phyloP scores from a whole-genome alignment of 2,113 vertebrate genomes.

The Embiotoca jacksoni region DNA sequence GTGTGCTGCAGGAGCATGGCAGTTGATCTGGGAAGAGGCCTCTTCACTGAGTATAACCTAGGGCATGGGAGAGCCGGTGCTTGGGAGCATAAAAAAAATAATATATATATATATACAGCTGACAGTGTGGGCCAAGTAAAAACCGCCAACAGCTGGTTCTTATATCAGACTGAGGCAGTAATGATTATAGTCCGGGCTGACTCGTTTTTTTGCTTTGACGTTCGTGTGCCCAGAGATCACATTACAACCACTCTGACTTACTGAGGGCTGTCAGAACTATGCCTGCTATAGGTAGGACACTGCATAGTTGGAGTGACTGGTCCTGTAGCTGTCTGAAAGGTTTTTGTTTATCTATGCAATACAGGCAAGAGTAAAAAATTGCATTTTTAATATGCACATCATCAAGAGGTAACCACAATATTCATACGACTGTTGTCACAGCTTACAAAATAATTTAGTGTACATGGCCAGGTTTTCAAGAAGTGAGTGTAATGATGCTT shows the following conservation, averaged over 20 bases:
- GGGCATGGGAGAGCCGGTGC: constrained; percentile 28
- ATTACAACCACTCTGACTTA: constrained; percentile 49
- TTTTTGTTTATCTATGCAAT: constrained; percentile 38
- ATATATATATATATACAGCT: constrained; percentile 17
- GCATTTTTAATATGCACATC: constrained; percentile 21
- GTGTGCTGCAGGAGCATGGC: constrained; percentile 58
- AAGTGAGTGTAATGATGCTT: constrained; percentile 32
- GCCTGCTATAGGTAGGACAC: constrained; percentile 30
- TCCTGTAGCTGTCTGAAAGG: constrained; percentile 22
- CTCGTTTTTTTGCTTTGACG: constrained; percentile 30
- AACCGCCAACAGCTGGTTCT: constrained; percentile 77
- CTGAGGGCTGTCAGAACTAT: constrained; percentile 44
- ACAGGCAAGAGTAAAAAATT: constrained; percentile 3
- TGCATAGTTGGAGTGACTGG: constrained; percentile 23
- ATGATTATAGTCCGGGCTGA: constrained; percentile 42
- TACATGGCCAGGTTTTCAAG: constrained; percentile 29
- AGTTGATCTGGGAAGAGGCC: constrained; percentile 66
- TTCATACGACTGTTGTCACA: constrained; percentile 7
- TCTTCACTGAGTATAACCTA: constrained; percentile 47
- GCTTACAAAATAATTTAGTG: constrained; percentile 7
- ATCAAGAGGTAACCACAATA: constrained; percentile 20
- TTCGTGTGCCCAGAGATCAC: constrained; percentile 47
- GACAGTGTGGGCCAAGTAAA: constrained; percentile 31
- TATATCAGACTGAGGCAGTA: constrained; percentile 63
- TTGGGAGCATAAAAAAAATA: neutral